Evolutionary conservation across 2,888 invertebrate species (phyloP).

Genomic region (Schrankia costaestrigalis): DNA sequence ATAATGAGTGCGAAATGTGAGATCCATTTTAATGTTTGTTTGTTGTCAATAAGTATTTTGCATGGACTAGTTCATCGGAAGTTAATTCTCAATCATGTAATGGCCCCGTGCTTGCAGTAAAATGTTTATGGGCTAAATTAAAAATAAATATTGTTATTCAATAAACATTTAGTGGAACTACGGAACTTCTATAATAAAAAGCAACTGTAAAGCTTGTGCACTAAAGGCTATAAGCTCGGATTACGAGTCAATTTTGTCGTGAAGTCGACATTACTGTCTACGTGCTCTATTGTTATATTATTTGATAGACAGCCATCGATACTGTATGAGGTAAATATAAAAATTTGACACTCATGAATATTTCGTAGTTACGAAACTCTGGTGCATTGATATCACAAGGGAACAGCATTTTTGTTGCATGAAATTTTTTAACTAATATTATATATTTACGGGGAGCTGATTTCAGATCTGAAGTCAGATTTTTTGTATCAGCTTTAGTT

Average conservation of each 20-base stretch:
- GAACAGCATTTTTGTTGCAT: conserved; percentile 3
- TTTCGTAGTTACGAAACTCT: conserved; percentile 16
- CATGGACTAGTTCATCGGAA: too few species aligned
- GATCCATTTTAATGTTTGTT: too few species aligned
- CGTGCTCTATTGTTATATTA: conserved; percentile 31
- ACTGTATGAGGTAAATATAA: conserved; percentile 29
- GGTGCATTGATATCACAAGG: too few species aligned
- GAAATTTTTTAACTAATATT: conserved; percentile 3
- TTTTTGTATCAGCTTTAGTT: conserved; percentile 6
- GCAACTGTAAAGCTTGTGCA: too few species aligned
- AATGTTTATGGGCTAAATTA: too few species aligned
- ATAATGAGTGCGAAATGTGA: too few species aligned
- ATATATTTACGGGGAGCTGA: conserved; percentile 2
- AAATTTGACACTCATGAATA: conserved; percentile 30
- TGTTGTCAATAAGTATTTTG: too few species aligned
- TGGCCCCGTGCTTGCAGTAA: too few species aligned
- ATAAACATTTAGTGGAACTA: too few species aligned
- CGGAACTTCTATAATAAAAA: too few species aligned
- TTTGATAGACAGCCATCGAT: conserved; percentile 29
- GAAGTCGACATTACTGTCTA: conserved; percentile 24
- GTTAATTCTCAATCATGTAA: too few species aligned
- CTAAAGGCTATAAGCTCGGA: conserved; percentile 29
- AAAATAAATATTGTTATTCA: too few species aligned
- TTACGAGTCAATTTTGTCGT: conserved; percentile 26
- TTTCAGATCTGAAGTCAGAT: conserved; percentile 6